Percentiles rank a stretch among this genome's conserved stretches.
Conservation (phyloP, 64 coral and sea anemone species). For the Catalaphyllia jardinei region DNA sequence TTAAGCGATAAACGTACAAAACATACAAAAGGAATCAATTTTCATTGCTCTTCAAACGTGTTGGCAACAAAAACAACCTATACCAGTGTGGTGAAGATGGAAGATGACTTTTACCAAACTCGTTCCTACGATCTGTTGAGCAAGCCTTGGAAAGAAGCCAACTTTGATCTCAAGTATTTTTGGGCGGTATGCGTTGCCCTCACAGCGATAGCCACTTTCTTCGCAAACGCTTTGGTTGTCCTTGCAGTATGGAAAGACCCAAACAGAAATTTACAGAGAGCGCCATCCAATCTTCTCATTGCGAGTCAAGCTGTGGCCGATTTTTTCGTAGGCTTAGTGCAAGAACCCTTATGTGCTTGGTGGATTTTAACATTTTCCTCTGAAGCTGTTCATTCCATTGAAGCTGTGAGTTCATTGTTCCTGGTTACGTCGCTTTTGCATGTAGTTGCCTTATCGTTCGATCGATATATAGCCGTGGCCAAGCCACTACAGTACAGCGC, state of each 20-base stretch:
- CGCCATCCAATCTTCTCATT: constrained; percentile 66
- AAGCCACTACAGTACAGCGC: constrained; percentile 44
- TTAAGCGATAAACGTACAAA: neutral
- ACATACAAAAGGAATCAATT: neutral
- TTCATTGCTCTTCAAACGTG: neutral
- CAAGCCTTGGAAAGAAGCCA: constrained; percentile 50
- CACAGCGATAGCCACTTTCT: constrained; percentile 23
- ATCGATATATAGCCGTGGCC: constrained; percentile 64
- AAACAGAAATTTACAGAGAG: constrained; percentile 49
- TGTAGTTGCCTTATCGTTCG: constrained; percentile 54
- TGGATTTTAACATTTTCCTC: constrained; percentile 79
- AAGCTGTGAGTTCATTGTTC: constrained; percentile 70
- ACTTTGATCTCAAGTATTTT: constrained; percentile 62
- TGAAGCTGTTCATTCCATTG: constrained; percentile 25
- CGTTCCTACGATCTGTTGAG: no score
- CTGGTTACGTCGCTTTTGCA: constrained; percentile 72
- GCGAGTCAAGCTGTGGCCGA: constrained; percentile 78
- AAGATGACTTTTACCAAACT: neutral
- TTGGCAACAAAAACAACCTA: neutral
- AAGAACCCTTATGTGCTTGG: constrained; percentile 63
- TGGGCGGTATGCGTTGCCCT: constrained; percentile 35
- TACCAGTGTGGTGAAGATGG: neutral
- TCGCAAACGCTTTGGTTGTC: constrained; percentile 53
- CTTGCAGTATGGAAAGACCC: constrained; percentile 68
- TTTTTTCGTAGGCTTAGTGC: constrained; percentile 65